Evolutionary conservation across 1,140 invertebrate species (phyloP).

Genomic region (Procambarus clarkii): DNA sequence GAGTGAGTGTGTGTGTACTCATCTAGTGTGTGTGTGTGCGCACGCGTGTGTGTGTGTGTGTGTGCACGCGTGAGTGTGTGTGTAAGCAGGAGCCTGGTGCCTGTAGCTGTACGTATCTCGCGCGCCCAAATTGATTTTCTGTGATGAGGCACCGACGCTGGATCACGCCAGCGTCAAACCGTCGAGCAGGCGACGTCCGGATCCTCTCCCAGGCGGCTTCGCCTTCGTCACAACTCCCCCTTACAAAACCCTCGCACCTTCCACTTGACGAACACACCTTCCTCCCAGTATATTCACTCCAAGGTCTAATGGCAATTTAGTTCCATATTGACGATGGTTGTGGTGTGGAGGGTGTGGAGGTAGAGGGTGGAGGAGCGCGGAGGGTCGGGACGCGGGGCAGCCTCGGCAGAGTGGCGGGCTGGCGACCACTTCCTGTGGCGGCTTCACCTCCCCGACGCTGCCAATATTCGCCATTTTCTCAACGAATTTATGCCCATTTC

Average conservation of each 20-base stretch:
- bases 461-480: conserved; percentile 34
- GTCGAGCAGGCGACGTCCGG: conserved; percentile 23
- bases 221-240: background rate
- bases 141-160: conserved; percentile 52
- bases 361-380: background rate
- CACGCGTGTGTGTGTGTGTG: no score
- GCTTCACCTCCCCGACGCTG: conserved; percentile 46
- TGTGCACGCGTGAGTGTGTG: background rate
- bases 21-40: no score
- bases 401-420: conserved; percentile 55
- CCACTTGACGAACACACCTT: no score
- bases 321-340: no score
- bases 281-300: no score
- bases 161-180: conserved; percentile 58
- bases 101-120: conserved; percentile 35
- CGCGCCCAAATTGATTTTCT: conserved; percentile 59
- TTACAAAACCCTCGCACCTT: no score
- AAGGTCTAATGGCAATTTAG: no score
- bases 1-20: no score
- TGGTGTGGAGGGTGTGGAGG: no score
- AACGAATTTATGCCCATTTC: conserved; percentile 25
- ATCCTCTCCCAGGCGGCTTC: background rate
- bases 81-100: conserved; percentile 6
- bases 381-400: conserved; percentile 18
- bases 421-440: conserved; percentile 52